These are phyloP conservation scores for Andrena chrysosceles DNA, from an alignment of 2,888 invertebrate species.

Conservation along the genomic window DNA sequence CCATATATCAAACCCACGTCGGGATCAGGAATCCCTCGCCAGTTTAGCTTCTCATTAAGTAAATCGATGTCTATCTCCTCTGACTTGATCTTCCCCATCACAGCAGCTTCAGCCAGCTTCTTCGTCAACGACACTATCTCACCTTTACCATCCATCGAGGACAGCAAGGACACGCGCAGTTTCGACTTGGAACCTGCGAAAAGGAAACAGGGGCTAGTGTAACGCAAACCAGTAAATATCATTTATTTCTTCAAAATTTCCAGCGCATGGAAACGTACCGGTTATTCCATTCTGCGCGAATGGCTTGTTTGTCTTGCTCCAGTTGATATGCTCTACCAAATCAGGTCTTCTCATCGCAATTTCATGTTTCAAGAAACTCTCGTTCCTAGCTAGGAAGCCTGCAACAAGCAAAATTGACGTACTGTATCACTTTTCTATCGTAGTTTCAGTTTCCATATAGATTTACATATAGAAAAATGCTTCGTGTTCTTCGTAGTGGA, in stretches of 20 bases:
- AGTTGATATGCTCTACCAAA: slow-evolving; percentile 86
- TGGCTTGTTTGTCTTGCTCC: slow-evolving; percentile 81
- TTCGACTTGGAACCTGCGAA: slow-evolving; percentile 81
- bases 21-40: slow-evolving; percentile 90
- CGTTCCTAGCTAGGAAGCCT: slow-evolving; percentile 76
- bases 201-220: neutral
- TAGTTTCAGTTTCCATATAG: no score
- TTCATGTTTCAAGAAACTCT: slow-evolving; percentile 86
- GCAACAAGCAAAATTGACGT: neutral
- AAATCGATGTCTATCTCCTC: slow-evolving; percentile 87
- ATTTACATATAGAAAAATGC: no score
- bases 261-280: slow-evolving; percentile 53
- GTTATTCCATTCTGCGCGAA: slow-evolving; percentile 73
- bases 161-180: slow-evolving; percentile 87
- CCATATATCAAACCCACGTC: slow-evolving; percentile 91
- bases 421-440: neutral
- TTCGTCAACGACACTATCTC: slow-evolving; percentile 76
- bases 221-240: neutral
- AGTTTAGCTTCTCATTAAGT: slow-evolving; percentile 86
- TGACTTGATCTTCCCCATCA: slow-evolving; percentile 81
- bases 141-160: slow-evolving; percentile 80
- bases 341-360: slow-evolving; percentile 86
- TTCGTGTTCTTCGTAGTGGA: no score
- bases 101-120: slow-evolving; percentile 75
- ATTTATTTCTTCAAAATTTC: neutral